Conservation (phyloP, 2,797 vertebrate species). For the Mus spretus region DNA sequence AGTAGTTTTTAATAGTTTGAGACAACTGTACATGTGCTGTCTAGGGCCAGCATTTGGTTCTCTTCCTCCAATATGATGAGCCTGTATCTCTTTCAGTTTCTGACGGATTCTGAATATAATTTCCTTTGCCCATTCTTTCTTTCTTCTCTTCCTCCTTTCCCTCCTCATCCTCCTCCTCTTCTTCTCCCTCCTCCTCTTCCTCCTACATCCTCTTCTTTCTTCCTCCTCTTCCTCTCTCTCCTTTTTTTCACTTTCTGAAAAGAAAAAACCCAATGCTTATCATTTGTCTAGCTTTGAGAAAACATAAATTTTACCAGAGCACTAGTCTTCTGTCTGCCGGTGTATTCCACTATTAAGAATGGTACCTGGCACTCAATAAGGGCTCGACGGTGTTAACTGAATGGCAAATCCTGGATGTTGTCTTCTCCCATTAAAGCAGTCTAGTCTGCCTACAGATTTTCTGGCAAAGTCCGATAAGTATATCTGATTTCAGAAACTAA, state of each 20-base stretch:
- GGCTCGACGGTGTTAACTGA: not conserved
- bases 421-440: not conserved
- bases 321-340: not conserved
- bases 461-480: not conserved
- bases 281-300: slow-evolving; percentile 12
- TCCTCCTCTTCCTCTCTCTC: not conserved
- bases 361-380: not conserved
- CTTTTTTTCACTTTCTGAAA: not conserved
- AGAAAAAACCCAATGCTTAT: not conserved
- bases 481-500: not conserved
- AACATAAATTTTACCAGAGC: not conserved
- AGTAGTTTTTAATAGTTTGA: not conserved
- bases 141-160: not conserved
- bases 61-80: not conserved
- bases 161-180: not conserved
- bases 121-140: not conserved
- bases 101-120: not conserved
- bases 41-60: not conserved
- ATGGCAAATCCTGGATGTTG: not conserved
- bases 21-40: not conserved
- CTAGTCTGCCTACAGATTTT: not conserved
- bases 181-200: not conserved
- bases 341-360: not conserved
- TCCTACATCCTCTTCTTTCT: not conserved
- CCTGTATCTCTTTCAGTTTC: not conserved